These are phyloP conservation scores for Clostera curtula DNA, from an alignment of 2,888 invertebrate species.

Conservation along the genomic window DNA sequence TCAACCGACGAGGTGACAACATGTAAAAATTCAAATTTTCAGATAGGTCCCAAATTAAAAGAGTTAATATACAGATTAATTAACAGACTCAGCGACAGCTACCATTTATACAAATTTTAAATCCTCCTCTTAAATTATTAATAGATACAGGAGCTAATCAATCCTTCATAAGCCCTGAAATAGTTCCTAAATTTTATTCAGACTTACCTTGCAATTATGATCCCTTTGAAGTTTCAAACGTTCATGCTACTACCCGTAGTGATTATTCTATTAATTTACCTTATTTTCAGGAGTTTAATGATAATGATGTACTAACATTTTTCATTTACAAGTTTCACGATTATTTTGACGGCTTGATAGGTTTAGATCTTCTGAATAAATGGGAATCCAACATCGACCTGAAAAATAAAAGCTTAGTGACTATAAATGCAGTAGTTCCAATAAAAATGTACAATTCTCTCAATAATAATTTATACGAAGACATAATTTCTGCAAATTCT, in stretches of 20 bases:
- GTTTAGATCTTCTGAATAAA: slow-evolving; percentile 14
- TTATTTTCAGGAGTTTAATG: slow-evolving; percentile 13
- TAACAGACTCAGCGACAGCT: slow-evolving; percentile 8
- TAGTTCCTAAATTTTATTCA: background rate
- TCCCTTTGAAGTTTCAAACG: slow-evolving; percentile 12
- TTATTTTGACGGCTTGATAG: slow-evolving; percentile 15
- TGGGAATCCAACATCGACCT: slow-evolving; percentile 15
- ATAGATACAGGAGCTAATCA: slow-evolving; percentile 13
- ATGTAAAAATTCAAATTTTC: background rate
- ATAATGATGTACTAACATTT: slow-evolving; percentile 9
- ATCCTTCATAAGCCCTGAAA: slow-evolving; percentile 6
- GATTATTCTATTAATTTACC: slow-evolving; percentile 22
- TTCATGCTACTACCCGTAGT: slow-evolving; percentile 7
- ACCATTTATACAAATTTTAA: slow-evolving; percentile 6
- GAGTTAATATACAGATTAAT: slow-evolving; percentile 12
- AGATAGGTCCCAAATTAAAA: background rate
- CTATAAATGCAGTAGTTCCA: slow-evolving; percentile 4
- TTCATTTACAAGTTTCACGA: slow-evolving; percentile 18
- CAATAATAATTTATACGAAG: slow-evolving; percentile 2
- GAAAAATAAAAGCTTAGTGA: slow-evolving; percentile 10
- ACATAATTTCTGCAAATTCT: slow-evolving; percentile 2
- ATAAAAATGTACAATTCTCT: background rate
- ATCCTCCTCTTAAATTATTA: slow-evolving; percentile 11
- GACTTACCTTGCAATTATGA: slow-evolving; percentile 7
- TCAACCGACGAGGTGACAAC: background rate